A percentile compares a stretch with the other conserved stretches of the same genome.
Conservation (phyloP, 2,797 vertebrate genomes). For the Oreonectes daqikongensis region DNA sequence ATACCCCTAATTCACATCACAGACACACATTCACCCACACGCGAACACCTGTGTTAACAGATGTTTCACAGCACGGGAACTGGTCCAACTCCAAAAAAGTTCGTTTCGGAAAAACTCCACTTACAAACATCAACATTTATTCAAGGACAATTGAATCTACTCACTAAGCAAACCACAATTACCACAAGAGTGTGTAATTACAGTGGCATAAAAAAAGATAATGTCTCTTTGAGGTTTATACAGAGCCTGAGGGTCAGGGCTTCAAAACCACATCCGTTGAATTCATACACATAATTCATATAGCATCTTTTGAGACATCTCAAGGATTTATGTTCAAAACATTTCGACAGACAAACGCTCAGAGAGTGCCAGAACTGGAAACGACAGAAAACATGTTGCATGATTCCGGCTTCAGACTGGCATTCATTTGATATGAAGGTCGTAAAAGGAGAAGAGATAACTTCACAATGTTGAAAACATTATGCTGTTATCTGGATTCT, state of each 20-base stretch:
- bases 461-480: constrained; percentile 57
- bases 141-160: constrained; percentile 41
- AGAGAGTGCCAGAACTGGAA: neutral
- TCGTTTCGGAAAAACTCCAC: constrained; percentile 13
- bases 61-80: constrained; percentile 44
- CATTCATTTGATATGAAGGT: constrained; percentile 58
- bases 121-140: constrained; percentile 34
- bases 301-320: neutral
- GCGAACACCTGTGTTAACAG: constrained; percentile 49
- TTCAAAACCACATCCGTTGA: neutral
- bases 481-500: constrained; percentile 53
- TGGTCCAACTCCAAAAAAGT: constrained; percentile 44
- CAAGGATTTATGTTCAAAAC: neutral
- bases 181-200: constrained; percentile 14
- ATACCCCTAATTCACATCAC: constrained; percentile 7
- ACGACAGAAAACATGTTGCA: neutral
- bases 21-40: constrained; percentile 9
- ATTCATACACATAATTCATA: neutral
- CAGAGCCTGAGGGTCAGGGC: neutral
- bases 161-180: constrained; percentile 19
- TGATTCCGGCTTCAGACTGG: neutral
- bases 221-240: constrained; percentile 1
- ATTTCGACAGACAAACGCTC: neutral
- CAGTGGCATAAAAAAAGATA: neutral
- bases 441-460: constrained; percentile 52